These are phyloP conservation scores for Tachyglossus aculeatus DNA, from an alignment of 2,797 vertebrate species.

Conservation along the genomic window DNA sequence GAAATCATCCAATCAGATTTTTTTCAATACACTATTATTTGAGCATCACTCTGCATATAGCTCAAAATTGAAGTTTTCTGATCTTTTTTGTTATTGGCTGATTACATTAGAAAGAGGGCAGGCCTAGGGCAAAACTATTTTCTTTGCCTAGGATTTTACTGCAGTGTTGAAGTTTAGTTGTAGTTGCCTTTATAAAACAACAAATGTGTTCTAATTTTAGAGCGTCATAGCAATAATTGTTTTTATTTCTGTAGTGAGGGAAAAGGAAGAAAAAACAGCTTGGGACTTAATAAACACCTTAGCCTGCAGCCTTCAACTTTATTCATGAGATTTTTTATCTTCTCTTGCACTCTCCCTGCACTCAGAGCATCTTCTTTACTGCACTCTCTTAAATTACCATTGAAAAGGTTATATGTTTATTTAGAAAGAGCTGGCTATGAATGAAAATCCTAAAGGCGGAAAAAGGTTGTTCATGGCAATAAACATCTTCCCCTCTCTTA, in stretches of 20 bases:
- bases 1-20: slow-evolving; percentile 38
- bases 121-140: slow-evolving; percentile 57
- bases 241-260: slow-evolving; percentile 72
- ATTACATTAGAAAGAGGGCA: slow-evolving; percentile 52
- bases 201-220: slow-evolving; percentile 73
- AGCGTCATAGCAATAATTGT: slow-evolving; percentile 70
- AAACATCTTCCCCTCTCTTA: slow-evolving; percentile 71
- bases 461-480: slow-evolving; percentile 69
- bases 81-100: slow-evolving; percentile 37
- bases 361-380: slow-evolving; percentile 74
- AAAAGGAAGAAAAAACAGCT: slow-evolving; percentile 73
- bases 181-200: slow-evolving; percentile 64
- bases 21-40: slow-evolving; percentile 28
- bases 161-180: slow-evolving; percentile 48
- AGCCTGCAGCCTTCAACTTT: slow-evolving; percentile 76
- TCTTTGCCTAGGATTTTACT: slow-evolving; percentile 46
- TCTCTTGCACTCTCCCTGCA: slow-evolving; percentile 62
- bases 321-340: slow-evolving; percentile 80
- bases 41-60: slow-evolving; percentile 39
- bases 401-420: slow-evolving; percentile 81
- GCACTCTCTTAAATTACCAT: slow-evolving; percentile 77
- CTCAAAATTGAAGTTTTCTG: slow-evolving; percentile 23
- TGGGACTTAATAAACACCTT: slow-evolving; percentile 80
- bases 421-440: slow-evolving; percentile 73
- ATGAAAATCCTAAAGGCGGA: slow-evolving; percentile 65